These are phyloP conservation scores for Lycia hirtaria DNA, from an alignment of 2,888 invertebrate species.

Conservation along the genomic window DNA sequence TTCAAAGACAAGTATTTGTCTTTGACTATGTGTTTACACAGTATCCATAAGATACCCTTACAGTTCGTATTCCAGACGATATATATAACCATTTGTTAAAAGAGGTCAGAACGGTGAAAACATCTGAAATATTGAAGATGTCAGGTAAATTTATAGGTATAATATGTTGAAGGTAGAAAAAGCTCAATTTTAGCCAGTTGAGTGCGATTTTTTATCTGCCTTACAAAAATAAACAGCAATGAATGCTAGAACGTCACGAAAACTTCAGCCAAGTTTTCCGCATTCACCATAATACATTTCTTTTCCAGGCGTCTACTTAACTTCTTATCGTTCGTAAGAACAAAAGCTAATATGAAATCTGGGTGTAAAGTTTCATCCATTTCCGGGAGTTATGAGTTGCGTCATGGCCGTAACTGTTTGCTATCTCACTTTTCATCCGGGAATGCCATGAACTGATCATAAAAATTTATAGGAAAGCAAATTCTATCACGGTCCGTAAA, in stretches of 20 bases:
- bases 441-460: constrained; percentile 56
- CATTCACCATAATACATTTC: constrained; percentile 29
- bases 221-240: constrained; percentile 57
- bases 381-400: constrained; percentile 30
- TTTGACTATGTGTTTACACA: constrained; percentile 3
- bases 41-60: constrained; percentile 24
- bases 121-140: constrained; percentile 81
- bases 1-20: constrained; percentile 9
- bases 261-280: constrained; percentile 47
- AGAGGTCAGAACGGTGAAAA: constrained; percentile 77
- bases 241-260: constrained; percentile 49
- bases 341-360: constrained; percentile 36
- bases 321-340: constrained; percentile 31
- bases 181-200: constrained; percentile 74
- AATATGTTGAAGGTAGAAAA: constrained; percentile 76
- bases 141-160: constrained; percentile 82
- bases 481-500: constrained; percentile 71
- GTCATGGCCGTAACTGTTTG: constrained; percentile 34
- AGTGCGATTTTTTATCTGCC: constrained; percentile 75
- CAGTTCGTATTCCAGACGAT: constrained; percentile 53
- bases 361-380: constrained; percentile 32
- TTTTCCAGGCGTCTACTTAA: constrained; percentile 29
- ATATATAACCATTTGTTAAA: constrained; percentile 71
- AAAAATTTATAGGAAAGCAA: constrained; percentile 68
- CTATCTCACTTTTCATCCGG: constrained; percentile 50